Evolutionary conservation across 2,888 invertebrate species (phyloP).

Genomic region (Tortricodes alternella): DNA sequence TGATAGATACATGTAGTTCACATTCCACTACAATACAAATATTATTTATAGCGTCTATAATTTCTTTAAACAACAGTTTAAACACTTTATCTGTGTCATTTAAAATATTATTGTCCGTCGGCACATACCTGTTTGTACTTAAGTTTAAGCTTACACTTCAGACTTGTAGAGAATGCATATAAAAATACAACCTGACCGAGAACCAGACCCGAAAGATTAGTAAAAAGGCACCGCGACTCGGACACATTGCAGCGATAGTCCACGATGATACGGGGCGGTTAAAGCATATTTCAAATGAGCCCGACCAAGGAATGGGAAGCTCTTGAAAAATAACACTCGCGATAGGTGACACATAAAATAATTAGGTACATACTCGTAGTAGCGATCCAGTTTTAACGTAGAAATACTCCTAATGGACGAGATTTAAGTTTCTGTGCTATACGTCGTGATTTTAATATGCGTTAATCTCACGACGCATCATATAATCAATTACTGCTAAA

Average conservation of each 20-base stretch:
- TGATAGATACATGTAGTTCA: no score
- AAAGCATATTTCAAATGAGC: constrained; percentile 30
- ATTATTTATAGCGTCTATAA: no score
- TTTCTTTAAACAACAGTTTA: no score
- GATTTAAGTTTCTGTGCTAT: no score
- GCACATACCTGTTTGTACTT: neutral
- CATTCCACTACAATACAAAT: no score
- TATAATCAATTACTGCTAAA: constrained; percentile 35
- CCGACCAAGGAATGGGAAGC: constrained; percentile 51
- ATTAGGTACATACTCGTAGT: constrained; percentile 34
- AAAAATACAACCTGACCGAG: constrained; percentile 39
- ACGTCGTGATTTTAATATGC: neutral
- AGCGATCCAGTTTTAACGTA: constrained; percentile 44
- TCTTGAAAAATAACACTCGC: constrained; percentile 50
- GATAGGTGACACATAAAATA: constrained; percentile 57
- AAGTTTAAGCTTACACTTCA: neutral
- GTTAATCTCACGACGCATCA: neutral
- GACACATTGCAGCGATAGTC: constrained; percentile 62
- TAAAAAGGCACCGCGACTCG: constrained; percentile 59
- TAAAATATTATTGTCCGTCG: no score
- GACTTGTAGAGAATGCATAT: neutral
- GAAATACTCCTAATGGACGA: constrained; percentile 1
- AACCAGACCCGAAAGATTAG: constrained; percentile 62
- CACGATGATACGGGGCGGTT: constrained; percentile 45
- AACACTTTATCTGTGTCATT: no score